These are phyloP conservation scores for Linyphia triangularis DNA, from an alignment of 2,888 invertebrate species.

Conservation along the genomic window DNA sequence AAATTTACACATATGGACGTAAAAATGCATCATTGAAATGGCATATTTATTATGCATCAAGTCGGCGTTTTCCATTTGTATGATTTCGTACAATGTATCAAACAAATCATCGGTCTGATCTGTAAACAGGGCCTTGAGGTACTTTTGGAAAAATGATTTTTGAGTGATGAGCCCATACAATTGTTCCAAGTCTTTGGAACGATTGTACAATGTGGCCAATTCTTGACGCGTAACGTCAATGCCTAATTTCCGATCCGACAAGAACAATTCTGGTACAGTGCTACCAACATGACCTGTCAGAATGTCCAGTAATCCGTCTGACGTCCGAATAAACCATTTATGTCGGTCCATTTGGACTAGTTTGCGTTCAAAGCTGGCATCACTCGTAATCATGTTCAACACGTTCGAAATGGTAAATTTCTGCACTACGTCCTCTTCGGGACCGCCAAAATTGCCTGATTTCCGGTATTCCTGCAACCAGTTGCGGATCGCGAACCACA, in stretches of 20 bases:
- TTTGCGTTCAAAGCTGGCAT: too few relatives aligned
- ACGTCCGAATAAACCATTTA: slow-evolving; percentile 15
- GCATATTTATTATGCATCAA: background rate
- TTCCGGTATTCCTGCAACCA: too few relatives aligned
- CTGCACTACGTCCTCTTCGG: too few relatives aligned
- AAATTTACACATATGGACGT: slow-evolving; percentile 52
- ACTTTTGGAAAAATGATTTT: slow-evolving; percentile 17
- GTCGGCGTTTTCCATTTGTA: background rate
- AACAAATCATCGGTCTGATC: slow-evolving; percentile 20
- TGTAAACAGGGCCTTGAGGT: slow-evolving; percentile 21
- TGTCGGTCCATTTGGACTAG: slow-evolving; percentile 19
- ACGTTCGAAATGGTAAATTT: too few relatives aligned
- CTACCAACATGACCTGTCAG: slow-evolving; percentile 49
- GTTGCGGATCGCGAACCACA: too few relatives aligned
- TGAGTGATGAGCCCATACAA: too few relatives aligned
- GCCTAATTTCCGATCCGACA: slow-evolving; percentile 20
- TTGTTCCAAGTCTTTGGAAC: too few relatives aligned
- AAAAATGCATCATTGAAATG: slow-evolving; percentile 35
- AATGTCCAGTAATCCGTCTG: slow-evolving; percentile 21
- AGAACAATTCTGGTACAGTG: slow-evolving; percentile 32
- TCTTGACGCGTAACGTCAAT: background rate
- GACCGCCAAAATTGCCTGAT: too few relatives aligned
- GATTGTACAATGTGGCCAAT: too few relatives aligned
- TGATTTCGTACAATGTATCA: slow-evolving; percentile 12
- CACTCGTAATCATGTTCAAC: too few relatives aligned